phyloP scores from a whole-genome alignment of 2,797 vertebrate genomes.

The Furcifer pardalis region DNA sequence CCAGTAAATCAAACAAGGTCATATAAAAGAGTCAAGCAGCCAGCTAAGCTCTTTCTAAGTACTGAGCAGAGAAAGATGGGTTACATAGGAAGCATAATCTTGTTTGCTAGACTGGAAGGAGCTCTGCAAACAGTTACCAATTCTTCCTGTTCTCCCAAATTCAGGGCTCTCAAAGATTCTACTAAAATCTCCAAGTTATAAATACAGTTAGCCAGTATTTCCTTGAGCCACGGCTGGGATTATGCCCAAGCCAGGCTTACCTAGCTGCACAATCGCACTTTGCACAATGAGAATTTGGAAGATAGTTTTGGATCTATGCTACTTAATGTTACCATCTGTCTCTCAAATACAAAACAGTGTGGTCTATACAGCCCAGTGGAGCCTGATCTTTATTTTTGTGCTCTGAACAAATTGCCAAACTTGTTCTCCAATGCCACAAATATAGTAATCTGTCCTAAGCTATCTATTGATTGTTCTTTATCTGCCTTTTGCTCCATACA shows the following conservation, averaged over 20 bases:
- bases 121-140: background rate
- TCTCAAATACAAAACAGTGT: background rate
- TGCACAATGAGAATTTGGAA: background rate
- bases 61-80: background rate
- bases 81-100: background rate
- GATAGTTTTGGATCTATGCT: background rate
- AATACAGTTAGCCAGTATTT: background rate
- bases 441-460: background rate
- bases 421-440: background rate
- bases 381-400: background rate
- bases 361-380: background rate
- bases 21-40: background rate
- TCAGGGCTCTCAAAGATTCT: background rate
- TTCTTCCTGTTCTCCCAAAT: background rate
- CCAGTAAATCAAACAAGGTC: background rate
- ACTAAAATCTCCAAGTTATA: background rate
- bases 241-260: background rate
- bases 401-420: background rate
- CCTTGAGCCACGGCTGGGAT: too few relatives aligned
- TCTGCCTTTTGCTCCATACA: conserved; percentile 7
- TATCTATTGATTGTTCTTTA: background rate
- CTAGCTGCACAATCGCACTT: background rate
- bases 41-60: background rate
- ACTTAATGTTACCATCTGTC: background rate
- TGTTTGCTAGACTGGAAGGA: background rate